A percentile compares a stretch with the other conserved stretches of the same genome.
phyloP scores from a whole-genome alignment of 2,888 invertebrate species.

The Biston betularia region DNA sequence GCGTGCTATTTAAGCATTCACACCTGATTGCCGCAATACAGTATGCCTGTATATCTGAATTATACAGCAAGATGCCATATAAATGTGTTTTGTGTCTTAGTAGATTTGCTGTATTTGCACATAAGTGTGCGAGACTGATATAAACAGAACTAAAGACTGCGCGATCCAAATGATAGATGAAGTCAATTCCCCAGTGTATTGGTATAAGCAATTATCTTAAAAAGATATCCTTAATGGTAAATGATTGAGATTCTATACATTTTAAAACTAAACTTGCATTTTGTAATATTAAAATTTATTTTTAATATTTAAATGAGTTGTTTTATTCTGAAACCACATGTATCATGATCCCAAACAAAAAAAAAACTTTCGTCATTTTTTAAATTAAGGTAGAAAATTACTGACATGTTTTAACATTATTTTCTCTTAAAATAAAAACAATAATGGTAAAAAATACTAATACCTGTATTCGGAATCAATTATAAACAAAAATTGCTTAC shows the following conservation, averaged over 20 bases:
- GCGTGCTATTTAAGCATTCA: too few relatives aligned
- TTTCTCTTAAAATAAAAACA: constrained; percentile 15
- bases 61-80: neutral
- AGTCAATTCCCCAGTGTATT: constrained; percentile 32
- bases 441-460: neutral
- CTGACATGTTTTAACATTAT: neutral
- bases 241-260: constrained; percentile 24
- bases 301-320: constrained; percentile 28
- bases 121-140: constrained; percentile 38
- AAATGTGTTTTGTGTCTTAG: neutral
- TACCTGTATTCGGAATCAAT: constrained; percentile 32
- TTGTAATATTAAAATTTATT: constrained; percentile 40
- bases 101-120: neutral
- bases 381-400: too few relatives aligned
- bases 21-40: too few relatives aligned
- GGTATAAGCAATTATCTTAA: constrained; percentile 16
- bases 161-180: constrained; percentile 23
- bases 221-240: constrained; percentile 3
- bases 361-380: too few relatives aligned
- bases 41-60: too few relatives aligned
- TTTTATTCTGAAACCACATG: constrained; percentile 16
- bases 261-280: constrained; percentile 32
- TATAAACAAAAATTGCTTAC: constrained; percentile 35
- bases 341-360: neutral
- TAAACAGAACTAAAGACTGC: constrained; percentile 33